A percentile compares a stretch with the other conserved stretches of the same genome.
phyloP scores from a whole-genome alignment of 2,888 invertebrate species.

The Arrhopalites spinosus region DNA sequence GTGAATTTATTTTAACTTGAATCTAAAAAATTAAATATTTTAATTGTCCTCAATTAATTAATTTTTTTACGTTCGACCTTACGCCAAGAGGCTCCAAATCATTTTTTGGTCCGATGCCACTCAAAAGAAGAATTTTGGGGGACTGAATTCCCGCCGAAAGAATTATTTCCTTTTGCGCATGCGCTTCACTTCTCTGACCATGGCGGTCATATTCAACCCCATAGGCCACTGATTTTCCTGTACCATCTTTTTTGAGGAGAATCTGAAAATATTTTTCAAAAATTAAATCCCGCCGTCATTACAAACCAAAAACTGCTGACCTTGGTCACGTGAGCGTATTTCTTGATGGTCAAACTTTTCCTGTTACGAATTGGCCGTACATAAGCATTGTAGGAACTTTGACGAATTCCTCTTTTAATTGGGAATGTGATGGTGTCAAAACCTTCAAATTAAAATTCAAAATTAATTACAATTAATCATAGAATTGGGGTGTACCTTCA shows the following conservation, averaged over 20 bases:
- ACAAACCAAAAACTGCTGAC: slow-evolving; percentile 17
- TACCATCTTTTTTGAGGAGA: background rate
- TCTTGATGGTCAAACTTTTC: background rate
- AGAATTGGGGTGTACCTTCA: slow-evolving; percentile 7
- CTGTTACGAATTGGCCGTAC: background rate
- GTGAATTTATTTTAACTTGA: slow-evolving; percentile 1
- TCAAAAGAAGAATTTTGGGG: background rate
- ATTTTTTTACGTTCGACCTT: background rate
- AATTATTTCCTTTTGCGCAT: background rate
- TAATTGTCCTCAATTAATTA: no score
- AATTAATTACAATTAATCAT: background rate
- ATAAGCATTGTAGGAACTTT: background rate
- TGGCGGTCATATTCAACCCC: background rate
- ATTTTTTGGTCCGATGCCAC: background rate
- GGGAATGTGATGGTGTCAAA: background rate
- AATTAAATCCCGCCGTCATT: no score
- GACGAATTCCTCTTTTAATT: background rate
- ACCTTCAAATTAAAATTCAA: background rate
- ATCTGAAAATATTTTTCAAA: background rate
- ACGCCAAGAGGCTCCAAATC: slow-evolving; percentile 31
- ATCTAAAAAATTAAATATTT: no score
- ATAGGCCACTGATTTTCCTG: slow-evolving; percentile 33
- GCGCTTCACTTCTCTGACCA: background rate
- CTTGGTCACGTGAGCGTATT: slow-evolving; percentile 21
- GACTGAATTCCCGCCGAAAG: slow-evolving; percentile 48